Evolutionary conservation across 2,113 vertebrate genomes (phyloP).

Genomic region (Pygoscelis antarcticus): DNA sequence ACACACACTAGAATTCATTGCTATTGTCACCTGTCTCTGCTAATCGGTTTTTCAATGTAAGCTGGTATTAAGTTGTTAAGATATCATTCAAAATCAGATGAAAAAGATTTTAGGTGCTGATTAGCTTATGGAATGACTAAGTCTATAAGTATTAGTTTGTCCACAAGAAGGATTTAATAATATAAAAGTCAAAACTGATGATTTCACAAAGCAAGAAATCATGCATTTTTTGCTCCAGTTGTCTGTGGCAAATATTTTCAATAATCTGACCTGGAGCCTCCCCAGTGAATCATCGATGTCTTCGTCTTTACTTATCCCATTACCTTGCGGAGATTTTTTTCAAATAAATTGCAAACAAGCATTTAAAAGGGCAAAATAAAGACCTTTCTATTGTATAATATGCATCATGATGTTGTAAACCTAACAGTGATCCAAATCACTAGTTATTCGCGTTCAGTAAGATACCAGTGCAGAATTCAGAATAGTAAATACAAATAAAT

Average conservation of each 20-base stretch:
- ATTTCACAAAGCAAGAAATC: neutral
- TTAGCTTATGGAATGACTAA: conserved; percentile 37
- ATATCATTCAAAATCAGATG: conserved; percentile 36
- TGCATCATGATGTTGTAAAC: neutral
- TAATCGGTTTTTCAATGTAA: conserved; percentile 16
- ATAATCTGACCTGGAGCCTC: neutral
- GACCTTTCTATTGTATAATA: neutral
- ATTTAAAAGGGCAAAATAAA: neutral
- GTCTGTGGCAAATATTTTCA: neutral
- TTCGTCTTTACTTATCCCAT: neutral
- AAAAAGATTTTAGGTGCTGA: conserved; percentile 4
- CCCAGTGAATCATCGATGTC: neutral
- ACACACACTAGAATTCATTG: neutral
- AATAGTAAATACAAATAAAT: neutral
- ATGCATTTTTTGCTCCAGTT: neutral
- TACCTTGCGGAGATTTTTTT: neutral
- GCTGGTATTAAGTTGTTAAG: conserved; percentile 14
- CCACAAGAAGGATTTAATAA: conserved; percentile 26
- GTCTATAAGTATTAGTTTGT: conserved; percentile 9
- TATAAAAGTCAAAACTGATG: neutral
- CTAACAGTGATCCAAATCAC: neutral
- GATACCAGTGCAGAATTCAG: neutral
- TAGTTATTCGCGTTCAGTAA: neutral
- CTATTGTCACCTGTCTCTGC: conserved; percentile 31
- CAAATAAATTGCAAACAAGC: neutral